Evolutionary conservation across 2,888 invertebrate genomes (phyloP), one percentile per base, ranked within the genome.

Genomic region (Ennomos quercinarius): DNA sequence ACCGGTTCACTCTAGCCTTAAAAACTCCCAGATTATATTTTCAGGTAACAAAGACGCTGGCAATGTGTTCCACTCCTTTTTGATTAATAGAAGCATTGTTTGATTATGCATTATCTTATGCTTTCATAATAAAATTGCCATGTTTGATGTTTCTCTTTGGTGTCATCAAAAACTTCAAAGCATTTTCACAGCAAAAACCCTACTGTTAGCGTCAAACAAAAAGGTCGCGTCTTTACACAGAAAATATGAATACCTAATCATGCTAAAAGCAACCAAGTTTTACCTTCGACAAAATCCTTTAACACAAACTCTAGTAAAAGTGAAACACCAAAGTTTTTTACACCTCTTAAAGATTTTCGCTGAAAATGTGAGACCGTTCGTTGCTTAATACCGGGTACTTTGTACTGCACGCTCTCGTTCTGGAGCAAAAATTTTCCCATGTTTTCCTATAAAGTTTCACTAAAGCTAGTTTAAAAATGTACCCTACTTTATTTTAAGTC

Each of bases 361-460:
- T 52, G 52, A 41, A 50, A 45, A 49, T n/a, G 39, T 35, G 35
- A 50, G 37, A 27, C 9, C 27, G 27, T n/a, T 39, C 38, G 43
- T 45, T 56, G n/a, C 12, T 27, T n/a, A n/a, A n/a, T n/a, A 56
- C 60, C 50, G 43, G 27, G 48, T 46, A 59, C 61, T 67, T 61
- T 59, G 58, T 59, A 40, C 37, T n/a, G 41, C 48, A 40, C 43
- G 51, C 40, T 40, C 44, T 35, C 51, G 43, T 63, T 52, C 13
- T 17, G 47, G 11, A 52, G 61, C 48, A 59, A 61, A 59, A 61
- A 60, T 55, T 63, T 56, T 52, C 45, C 34, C 56, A 59, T 58
- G 48, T 59, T 63, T 63, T 42, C 52, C 57, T 57, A 45, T 57
- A 44, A 67, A 63, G 51, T 60, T 67, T 64, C 57, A 55, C 46